These are phyloP conservation scores for Rhynchomys soricoides DNA, from an alignment of 2,113 vertebrate species.

Conservation along the genomic window DNA sequence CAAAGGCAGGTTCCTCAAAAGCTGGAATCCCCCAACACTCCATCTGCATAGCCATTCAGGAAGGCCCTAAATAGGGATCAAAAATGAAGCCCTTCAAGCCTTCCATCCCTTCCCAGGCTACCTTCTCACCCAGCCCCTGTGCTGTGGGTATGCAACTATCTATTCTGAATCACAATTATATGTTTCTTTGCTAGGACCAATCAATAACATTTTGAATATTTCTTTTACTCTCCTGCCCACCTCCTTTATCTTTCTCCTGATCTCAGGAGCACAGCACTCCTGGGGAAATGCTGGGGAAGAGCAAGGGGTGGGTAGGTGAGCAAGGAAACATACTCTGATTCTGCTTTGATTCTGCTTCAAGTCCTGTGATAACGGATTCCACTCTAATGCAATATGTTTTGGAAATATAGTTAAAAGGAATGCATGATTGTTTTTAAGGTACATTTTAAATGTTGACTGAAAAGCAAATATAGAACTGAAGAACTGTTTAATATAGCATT, in stretches of 20 bases:
- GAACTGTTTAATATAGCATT: conserved; percentile 78
- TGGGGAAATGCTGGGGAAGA: not conserved
- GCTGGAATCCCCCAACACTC: not conserved
- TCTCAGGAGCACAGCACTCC: not conserved
- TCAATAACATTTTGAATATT: not conserved
- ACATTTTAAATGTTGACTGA: conserved; percentile 67
- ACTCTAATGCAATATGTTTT: conserved; percentile 62
- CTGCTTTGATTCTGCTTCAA: conserved; percentile 69
- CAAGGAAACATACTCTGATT: conserved; percentile 55
- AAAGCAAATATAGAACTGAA: conserved; percentile 76
- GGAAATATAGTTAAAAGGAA: conserved; percentile 75
- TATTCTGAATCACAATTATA: conserved; percentile 35
- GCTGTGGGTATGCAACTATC: not conserved
- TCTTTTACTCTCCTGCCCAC: not conserved
- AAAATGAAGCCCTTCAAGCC: not conserved
- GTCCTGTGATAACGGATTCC: conserved; percentile 57
- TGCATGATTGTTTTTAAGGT: conserved; percentile 59
- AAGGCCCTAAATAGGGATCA: not conserved
- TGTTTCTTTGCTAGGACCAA: not conserved
- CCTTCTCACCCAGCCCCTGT: not conserved
- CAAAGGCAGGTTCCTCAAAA: not conserved
- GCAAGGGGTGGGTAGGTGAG: not conserved
- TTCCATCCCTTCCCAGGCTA: not conserved
- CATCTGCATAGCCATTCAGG: not conserved
- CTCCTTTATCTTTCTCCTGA: not conserved